Evolutionary conservation across 2,797 vertebrate genomes (phyloP).

Genomic region (Crypturellus tataupa): DNA sequence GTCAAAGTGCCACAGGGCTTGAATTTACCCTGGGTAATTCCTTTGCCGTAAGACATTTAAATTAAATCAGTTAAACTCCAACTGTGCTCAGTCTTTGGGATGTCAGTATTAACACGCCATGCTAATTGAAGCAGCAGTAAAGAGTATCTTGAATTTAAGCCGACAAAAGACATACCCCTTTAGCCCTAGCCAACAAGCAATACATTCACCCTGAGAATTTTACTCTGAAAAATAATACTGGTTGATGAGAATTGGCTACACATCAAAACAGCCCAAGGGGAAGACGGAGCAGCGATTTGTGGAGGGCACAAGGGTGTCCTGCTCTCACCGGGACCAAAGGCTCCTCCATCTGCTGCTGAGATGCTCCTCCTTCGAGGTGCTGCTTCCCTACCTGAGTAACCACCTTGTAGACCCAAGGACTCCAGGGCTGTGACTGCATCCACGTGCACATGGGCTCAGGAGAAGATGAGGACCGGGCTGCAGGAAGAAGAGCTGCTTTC

Average conservation of each 20-base stretch:
- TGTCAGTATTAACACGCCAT: background rate
- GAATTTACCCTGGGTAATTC: constrained; percentile 68
- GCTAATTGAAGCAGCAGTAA: constrained; percentile 57
- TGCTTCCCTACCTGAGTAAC: background rate
- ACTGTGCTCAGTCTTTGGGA: constrained; percentile 37
- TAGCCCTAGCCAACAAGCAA: constrained; percentile 40
- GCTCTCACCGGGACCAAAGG: background rate
- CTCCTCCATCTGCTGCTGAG: background rate
- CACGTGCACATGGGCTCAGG: too few species aligned
- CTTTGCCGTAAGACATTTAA: constrained; percentile 70
- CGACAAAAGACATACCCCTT: constrained; percentile 16
- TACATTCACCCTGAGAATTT: background rate
- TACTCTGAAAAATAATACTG: background rate
- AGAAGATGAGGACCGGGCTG: background rate
- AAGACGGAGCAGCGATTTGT: background rate
- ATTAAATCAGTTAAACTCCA: constrained; percentile 72
- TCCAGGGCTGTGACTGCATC: too few species aligned
- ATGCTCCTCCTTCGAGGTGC: background rate
- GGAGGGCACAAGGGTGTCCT: background rate
- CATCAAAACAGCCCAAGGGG: fast-evolving
- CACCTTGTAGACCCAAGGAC: background rate
- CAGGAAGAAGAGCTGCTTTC: background rate
- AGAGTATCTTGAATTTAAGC: constrained; percentile 59
- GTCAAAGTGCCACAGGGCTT: constrained; percentile 45
- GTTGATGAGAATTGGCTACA: background rate